These are phyloP conservation scores for Chrysomallon squamiferum DNA, from an alignment of 1,140 invertebrate species.

Conservation along the genomic window DNA sequence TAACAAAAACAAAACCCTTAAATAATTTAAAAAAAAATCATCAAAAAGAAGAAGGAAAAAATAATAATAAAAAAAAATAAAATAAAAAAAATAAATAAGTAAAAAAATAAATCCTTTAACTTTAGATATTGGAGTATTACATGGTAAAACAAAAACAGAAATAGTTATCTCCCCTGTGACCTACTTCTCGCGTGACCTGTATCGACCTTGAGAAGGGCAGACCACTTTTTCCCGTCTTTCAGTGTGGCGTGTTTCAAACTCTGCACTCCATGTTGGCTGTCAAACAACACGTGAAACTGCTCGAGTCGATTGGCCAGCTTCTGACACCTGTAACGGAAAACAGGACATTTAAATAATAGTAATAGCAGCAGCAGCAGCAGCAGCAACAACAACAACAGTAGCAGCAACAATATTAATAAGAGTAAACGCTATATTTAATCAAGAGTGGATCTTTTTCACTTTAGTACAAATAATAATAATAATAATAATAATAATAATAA, in stretches of 20 bases:
- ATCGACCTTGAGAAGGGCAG: constrained; percentile 55
- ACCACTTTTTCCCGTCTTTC: constrained; percentile 48
- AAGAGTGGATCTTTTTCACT: too few species aligned
- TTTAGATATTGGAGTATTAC: too few species aligned
- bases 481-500: too few species aligned
- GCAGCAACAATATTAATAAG: background rate
- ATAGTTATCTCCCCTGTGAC: constrained; percentile 10
- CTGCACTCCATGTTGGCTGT: constrained; percentile 37
- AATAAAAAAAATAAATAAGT: too few species aligned
- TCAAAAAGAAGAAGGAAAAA: too few species aligned
- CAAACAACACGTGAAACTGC: constrained; percentile 60
- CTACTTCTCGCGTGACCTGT: constrained; percentile 55
- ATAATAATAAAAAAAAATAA: too few species aligned
- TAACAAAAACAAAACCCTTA: too few species aligned
- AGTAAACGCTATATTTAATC: too few species aligned
- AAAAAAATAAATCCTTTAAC: too few species aligned
- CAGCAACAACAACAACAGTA: background rate
- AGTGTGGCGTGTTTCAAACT: constrained; percentile 22
- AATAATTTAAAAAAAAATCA: too few species aligned
- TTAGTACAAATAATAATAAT: too few species aligned
- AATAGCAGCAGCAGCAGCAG: background rate
- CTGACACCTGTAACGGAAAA: constrained; percentile 24
- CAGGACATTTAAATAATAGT: too few species aligned
- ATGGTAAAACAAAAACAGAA: background rate
- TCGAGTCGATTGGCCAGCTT: constrained; percentile 39